Conservation (phyloP, 2,888 invertebrate species). For the Stratiomys singularior region DNA sequence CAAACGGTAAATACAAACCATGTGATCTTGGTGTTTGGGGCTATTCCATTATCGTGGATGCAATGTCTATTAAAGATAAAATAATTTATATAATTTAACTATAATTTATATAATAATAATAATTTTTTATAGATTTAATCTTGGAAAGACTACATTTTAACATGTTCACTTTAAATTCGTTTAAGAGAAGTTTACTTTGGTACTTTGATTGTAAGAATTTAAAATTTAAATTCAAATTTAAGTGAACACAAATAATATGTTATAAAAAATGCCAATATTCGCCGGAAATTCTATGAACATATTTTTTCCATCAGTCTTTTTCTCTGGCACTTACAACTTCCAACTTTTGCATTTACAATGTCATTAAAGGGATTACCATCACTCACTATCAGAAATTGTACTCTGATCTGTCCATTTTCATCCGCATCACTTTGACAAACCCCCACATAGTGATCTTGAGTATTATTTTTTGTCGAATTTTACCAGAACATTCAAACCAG, state of each 20-base stretch:
- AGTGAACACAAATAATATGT: background rate
- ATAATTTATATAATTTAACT: no score
- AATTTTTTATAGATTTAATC: background rate
- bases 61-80: background rate
- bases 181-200: background rate
- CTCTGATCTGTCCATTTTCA: background rate
- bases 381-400: background rate
- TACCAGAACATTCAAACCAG: background rate
- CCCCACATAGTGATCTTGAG: constrained; percentile 2
- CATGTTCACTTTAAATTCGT: constrained; percentile 2
- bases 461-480: background rate
- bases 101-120: background rate
- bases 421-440: background rate
- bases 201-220: background rate
- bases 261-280: constrained; percentile 1
- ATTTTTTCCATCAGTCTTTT: background rate
- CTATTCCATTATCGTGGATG: background rate
- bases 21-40: no score
- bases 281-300: constrained; percentile 1
- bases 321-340: background rate
- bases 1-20: no score
- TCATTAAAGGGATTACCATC: background rate
- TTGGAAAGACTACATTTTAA: background rate
- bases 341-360: background rate
- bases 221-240: background rate